Conservation (phyloP, 2,888 invertebrate genomes). For the Andrena flavipes region DNA sequence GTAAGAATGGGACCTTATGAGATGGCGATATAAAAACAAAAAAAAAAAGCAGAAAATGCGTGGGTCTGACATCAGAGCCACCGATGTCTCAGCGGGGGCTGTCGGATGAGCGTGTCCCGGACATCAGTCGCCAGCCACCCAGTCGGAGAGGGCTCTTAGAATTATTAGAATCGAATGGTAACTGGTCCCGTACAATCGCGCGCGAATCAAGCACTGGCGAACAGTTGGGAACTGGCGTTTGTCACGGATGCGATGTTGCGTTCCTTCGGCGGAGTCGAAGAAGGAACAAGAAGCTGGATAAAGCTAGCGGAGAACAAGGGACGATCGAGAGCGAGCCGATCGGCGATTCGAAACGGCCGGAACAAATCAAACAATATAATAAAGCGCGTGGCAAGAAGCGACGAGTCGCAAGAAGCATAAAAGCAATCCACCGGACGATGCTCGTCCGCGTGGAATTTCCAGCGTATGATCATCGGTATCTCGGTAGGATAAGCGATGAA, state of each 20-base stretch:
- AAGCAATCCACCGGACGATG: conserved; percentile 49
- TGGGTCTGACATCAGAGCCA: no score
- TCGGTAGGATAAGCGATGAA: conserved; percentile 65
- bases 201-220: no score
- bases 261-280: background rate
- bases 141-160: no score
- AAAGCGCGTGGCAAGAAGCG: conserved; percentile 63
- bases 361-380: conserved; percentile 65
- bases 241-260: background rate
- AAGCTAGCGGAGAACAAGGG: background rate
- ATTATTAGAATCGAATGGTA: no score
- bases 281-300: conserved; percentile 19
- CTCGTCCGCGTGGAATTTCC: conserved; percentile 61
- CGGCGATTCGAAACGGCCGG: conserved; percentile 53
- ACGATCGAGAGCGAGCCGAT: conserved; percentile 49
- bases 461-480: conserved; percentile 62
- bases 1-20: no score
- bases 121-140: no score
- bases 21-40: no score
- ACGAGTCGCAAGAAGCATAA: conserved; percentile 54
- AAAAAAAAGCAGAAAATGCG: no score
- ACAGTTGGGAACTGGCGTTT: background rate
- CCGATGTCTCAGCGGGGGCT: no score
- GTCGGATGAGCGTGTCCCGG: no score
- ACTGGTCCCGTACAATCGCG: no score